phyloP scores from a whole-genome alignment of 2,888 invertebrate genomes.

The Myathropa florea region DNA sequence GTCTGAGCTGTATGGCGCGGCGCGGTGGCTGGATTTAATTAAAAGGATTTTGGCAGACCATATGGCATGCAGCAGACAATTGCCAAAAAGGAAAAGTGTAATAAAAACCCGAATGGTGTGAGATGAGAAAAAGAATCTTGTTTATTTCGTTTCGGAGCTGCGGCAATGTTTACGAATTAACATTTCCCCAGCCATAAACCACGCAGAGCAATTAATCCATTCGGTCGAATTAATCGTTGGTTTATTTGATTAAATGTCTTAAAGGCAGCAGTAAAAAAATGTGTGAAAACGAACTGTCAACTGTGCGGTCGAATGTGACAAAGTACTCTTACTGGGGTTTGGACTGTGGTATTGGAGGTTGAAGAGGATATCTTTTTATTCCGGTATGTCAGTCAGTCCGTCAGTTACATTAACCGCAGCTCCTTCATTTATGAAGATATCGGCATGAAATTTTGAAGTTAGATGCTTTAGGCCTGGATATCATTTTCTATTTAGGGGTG shows the following conservation, averaged over 20 bases:
- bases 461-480: too few species aligned
- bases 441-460: too few species aligned
- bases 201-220: conserved; percentile 34
- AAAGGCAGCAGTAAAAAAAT: background rate
- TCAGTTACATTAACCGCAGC: too few species aligned
- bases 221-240: conserved; percentile 15
- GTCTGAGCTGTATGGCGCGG: background rate
- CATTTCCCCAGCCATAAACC: conserved; percentile 32
- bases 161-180: conserved; percentile 47
- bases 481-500: too few species aligned
- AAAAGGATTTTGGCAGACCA: conserved; percentile 4
- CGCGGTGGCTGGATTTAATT: background rate
- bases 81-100: conserved; percentile 14
- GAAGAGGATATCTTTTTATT: too few species aligned
- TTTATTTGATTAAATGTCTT: background rate
- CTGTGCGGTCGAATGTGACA: background rate
- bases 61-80: conserved; percentile 1
- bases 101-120: conserved; percentile 13
- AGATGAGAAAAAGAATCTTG: conserved; percentile 6
- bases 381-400: too few species aligned
- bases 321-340: too few species aligned
- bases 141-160: conserved; percentile 27
- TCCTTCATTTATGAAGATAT: too few species aligned
- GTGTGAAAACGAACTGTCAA: background rate
- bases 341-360: too few species aligned